phyloP scores from a whole-genome alignment of 2,113 vertebrate genomes.

The Dinomys branickii region DNA sequence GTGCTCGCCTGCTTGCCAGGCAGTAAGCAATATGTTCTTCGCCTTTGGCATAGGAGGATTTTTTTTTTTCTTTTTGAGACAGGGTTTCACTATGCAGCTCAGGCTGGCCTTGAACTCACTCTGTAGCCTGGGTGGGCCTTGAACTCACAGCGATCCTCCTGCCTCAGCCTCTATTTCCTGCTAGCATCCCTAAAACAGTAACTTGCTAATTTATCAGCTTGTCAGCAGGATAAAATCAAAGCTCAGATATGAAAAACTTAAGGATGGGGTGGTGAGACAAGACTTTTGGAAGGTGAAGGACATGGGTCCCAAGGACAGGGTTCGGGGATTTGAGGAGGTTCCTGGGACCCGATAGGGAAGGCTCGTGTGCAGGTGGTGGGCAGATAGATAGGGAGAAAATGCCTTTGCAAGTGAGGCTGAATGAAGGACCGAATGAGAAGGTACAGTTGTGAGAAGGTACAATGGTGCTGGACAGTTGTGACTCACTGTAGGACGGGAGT shows the following conservation, averaged over 20 bases:
- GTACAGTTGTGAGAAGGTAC: too few relatives aligned
- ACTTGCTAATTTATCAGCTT: not conserved
- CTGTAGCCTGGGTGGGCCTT: too few relatives aligned
- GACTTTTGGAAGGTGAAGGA: not conserved
- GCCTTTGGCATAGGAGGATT: not conserved
- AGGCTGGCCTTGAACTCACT: too few relatives aligned
- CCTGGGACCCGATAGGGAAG: not conserved
- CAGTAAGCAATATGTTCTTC: not conserved
- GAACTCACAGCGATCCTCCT: too few relatives aligned
- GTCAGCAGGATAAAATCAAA: not conserved
- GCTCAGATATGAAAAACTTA: not conserved
- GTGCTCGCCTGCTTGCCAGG: not conserved
- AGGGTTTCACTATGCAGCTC: too few relatives aligned
- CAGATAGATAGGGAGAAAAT: not conserved
- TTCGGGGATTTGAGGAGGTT: not conserved
- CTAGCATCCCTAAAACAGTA: not conserved
- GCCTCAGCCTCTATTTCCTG: not conserved
- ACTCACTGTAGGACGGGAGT: not conserved
- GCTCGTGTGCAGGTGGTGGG: not conserved
- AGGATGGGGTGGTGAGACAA: not conserved
- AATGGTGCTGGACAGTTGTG: not conserved
- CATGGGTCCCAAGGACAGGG: not conserved
- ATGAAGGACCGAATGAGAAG: too few relatives aligned
- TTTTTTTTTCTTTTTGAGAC: too few relatives aligned
- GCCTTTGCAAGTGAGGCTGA: conserved; percentile 10